phyloP scores from a whole-genome alignment of 2,113 vertebrate species.

The Paramormyrops kingsleyae region DNA sequence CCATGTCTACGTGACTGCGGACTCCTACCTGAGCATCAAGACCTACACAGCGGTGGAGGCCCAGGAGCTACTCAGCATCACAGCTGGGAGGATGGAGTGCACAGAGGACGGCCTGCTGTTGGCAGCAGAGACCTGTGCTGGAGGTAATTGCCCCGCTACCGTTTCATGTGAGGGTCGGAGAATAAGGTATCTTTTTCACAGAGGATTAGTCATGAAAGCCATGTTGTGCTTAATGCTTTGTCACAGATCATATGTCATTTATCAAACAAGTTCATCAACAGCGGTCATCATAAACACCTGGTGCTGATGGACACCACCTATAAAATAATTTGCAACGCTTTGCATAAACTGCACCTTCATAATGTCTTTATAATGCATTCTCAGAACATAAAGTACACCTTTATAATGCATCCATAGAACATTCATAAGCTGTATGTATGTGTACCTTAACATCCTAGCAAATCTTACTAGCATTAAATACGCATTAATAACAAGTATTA shows the following conservation, averaged over 20 bases:
- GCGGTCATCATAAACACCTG: neutral
- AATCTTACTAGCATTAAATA: neutral
- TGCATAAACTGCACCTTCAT: neutral
- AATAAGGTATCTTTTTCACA: neutral
- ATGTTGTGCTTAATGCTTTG: neutral
- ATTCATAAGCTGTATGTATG: neutral
- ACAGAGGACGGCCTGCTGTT: conserved; percentile 73
- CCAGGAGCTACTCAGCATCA: conserved; percentile 76
- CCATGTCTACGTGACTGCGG: conserved; percentile 80
- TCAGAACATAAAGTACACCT: neutral
- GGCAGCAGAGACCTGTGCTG: conserved; percentile 71
- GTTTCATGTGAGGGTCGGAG: neutral
- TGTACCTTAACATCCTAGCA: neutral
- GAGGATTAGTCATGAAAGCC: neutral
- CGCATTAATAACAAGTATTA: neutral
- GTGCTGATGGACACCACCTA: neutral
- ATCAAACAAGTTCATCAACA: neutral
- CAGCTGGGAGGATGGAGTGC: conserved; percentile 81
- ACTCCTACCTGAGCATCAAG: conserved; percentile 87
- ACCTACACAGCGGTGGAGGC: conserved; percentile 64
- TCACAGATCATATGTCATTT: neutral
- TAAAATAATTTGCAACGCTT: neutral
- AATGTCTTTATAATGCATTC: neutral
- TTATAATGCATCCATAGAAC: neutral
- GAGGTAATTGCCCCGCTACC: conserved; percentile 59